Conservation (phyloP, 2,888 invertebrate species). For the Phalera bucephala region DNA sequence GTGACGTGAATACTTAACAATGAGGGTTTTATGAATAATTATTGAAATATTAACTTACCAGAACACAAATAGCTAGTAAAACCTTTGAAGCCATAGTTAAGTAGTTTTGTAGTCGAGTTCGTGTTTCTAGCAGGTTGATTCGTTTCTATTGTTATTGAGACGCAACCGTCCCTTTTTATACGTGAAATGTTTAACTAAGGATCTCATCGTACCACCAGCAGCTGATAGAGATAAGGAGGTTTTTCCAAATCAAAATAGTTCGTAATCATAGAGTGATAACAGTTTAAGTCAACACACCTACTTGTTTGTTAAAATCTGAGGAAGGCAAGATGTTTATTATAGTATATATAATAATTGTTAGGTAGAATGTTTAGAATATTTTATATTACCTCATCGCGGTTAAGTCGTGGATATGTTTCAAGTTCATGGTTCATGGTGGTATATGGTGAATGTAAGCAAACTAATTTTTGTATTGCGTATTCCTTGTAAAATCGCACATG, state of each 20-base stretch:
- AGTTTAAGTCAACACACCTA: conserved; percentile 36
- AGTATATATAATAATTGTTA: conserved; percentile 2
- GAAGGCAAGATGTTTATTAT: conserved; percentile 8
- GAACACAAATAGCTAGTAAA: conserved; percentile 49
- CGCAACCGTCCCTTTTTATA: conserved; percentile 54
- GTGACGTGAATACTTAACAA: too few relatives aligned
- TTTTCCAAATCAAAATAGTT: conserved; percentile 57
- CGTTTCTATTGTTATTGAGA: conserved; percentile 34
- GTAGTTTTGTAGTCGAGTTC: conserved; percentile 38
- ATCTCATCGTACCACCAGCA: conserved; percentile 39
- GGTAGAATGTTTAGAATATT: too few relatives aligned
- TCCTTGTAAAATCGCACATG: too few relatives aligned
- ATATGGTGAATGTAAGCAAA: too few relatives aligned
- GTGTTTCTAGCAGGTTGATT: conserved; percentile 28
- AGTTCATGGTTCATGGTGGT: too few relatives aligned
- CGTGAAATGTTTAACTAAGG: conserved; percentile 47
- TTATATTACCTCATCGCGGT: too few relatives aligned
- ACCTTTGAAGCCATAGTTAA: conserved; percentile 64
- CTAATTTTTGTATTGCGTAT: too few relatives aligned
- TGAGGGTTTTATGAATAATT: too few relatives aligned
- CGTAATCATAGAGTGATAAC: conserved; percentile 39
- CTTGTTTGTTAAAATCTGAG: conserved; percentile 11
- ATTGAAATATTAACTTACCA: conserved; percentile 52
- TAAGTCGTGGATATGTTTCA: too few relatives aligned
- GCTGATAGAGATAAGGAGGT: conserved; percentile 48